Percentiles rank a stretch among this genome's conserved stretches.
phyloP scores from a whole-genome alignment of 2,113 vertebrate genomes.

The Calypte anna region DNA sequence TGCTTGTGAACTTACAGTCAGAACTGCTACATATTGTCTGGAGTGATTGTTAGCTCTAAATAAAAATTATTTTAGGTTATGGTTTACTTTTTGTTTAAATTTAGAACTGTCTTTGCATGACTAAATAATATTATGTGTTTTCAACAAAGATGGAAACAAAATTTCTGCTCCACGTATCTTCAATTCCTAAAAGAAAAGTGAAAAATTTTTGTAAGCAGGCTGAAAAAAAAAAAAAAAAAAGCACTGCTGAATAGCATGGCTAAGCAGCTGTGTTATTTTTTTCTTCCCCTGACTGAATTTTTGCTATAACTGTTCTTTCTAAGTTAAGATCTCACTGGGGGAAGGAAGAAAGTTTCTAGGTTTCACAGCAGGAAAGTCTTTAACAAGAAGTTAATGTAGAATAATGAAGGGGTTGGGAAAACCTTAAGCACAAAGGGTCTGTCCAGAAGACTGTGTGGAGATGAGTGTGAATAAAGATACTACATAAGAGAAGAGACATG shows the following conservation, averaged over 20 bases:
- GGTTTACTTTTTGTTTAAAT: background rate
- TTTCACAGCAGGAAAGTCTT: slow-evolving; percentile 39
- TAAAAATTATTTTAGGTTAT: background rate
- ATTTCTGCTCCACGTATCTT: background rate
- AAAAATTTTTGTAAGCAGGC: too few relatives aligned
- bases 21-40: background rate
- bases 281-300: slow-evolving; percentile 34
- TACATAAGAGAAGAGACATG: background rate
- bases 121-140: background rate
- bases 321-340: slow-evolving; percentile 34
- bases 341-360: slow-evolving; percentile 51
- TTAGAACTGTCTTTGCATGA: background rate
- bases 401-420: slow-evolving; percentile 33
- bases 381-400: slow-evolving; percentile 41
- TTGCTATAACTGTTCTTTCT: slow-evolving; percentile 52
- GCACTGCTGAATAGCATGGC: background rate
- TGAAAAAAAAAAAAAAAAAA: background rate
- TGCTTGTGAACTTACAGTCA: background rate
- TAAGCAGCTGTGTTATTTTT: slow-evolving; percentile 23
- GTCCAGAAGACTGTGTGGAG: background rate
- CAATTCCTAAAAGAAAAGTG: background rate
- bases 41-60: background rate
- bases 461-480: background rate
- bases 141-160: background rate
- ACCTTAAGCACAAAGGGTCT: background rate